Base-by-base conservation (phyloP, 2,113 vertebrate species). In the Gymnarchus niloticus region DNA sequence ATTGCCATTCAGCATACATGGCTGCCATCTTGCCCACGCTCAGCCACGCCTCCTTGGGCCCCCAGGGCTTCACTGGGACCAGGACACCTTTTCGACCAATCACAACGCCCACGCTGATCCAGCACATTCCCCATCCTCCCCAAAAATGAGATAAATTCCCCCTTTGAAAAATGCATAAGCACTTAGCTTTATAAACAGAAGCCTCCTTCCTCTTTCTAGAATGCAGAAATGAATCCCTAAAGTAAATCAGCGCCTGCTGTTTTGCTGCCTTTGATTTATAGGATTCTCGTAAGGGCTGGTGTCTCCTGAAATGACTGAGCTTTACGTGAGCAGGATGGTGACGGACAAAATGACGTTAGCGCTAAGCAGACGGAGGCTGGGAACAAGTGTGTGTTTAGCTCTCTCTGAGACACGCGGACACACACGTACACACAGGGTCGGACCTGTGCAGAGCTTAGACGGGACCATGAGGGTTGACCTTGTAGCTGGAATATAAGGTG, bases 91-190 rank as follows among this genome's bases (percentile, higher is more conserved):
- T 51, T n/a, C 25, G 19, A 41, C 21, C 33, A 19, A 69, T 49
- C 1, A 48, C 49, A 33, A 3, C 9, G 14, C 44, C 59, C 2
- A 25, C 49, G 23, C 49, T 56, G 56, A 83, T 33, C 65, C 59
- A 28, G 25, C 44, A 2, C 48, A 28, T 14, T 37, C 56, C 78
- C 56, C 85, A 69, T 25, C 85, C 85, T 87, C 89, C 89, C 88
- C 87, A 89, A 87, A 89, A 91, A 91, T 92, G 88, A 89, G 90
- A 86, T 85, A 87, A 81, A 93, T 90, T n/a, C n/a, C 87, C 87
- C 87, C 86, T 56, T 85, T 87, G 90, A 80, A 90, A 90, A 91
- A 91, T 91, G 92, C 90, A 86, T 86, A 84, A 87, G 56, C 78
- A 7, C 90, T 86, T 86, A 86, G 88, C 88, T 21, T 51, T 83